Evolutionary conservation across 2,888 invertebrate species (phyloP), one percentile per base, ranked within the genome.

Genomic region (Drosophila neonasuta): DNA sequence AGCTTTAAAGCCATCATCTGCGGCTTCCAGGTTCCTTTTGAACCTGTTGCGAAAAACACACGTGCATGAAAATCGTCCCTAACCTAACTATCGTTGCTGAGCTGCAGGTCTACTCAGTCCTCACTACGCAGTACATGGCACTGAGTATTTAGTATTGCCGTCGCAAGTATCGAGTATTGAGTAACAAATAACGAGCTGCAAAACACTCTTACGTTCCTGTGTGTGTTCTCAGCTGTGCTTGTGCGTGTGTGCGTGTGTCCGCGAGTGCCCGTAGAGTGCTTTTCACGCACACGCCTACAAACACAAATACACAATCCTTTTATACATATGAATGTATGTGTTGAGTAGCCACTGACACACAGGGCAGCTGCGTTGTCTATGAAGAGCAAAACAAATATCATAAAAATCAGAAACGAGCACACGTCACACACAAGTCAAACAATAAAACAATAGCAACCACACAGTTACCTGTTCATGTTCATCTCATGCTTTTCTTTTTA

Each of bases 321-420:
- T 36, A n/a, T 36, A n/a, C 36, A n/a, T n/a, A n/a, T 36, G n/a
- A 11, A 36, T 36, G 11, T 58, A 59, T 51, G 30, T 60, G 36
- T 57, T 62, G 68, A 61, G 60, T 46, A 44, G 54, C 61, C 54
- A 36, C 50, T 55, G 62, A 58, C 51, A 58, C 48, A 9, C 61
- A 36, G 46, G 51, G 45, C 64, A 59, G 55, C 39, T 41, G 36
- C 13, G 17, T 72, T 45, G 55, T 49, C 63, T 50, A 64, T 81
- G 67, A 76, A 79, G 79, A 63, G 79, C 71, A 76, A 79, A 73
- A 79, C 68, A 79, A 79, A 79, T 73, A 79, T 64, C 81, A 79
- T 79, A 81, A 75, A 79, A 75, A 66, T 68, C 68, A 44, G 56
- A 56, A 68, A 66, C 59, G 49, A 76, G 32, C 32, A 61, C 61